Evolutionary conservation across 2,888 invertebrate genomes (phyloP).

Genomic region (Saturnia pavonia): DNA sequence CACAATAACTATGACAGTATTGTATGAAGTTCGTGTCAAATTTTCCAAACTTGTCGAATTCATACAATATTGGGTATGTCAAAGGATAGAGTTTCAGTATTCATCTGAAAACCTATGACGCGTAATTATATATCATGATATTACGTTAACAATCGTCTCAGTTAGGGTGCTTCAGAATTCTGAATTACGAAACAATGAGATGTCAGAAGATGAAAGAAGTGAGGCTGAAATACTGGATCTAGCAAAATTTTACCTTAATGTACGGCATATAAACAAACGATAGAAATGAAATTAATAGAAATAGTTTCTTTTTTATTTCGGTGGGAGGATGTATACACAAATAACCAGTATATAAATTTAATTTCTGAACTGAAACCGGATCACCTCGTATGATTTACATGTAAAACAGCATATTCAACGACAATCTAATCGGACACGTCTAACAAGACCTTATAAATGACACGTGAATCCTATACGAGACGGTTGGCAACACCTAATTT

Average conservation of each 20-base stretch:
- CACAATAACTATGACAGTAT: conserved; percentile 23
- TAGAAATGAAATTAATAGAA: background rate
- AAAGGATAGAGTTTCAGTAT: conserved; percentile 11
- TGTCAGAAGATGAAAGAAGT: background rate
- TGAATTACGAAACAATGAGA: background rate
- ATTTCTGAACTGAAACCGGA: too few relatives aligned
- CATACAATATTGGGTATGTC: conserved; percentile 20
- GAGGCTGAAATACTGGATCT: background rate
- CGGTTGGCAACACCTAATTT: background rate
- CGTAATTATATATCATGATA: background rate
- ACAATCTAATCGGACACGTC: too few relatives aligned
- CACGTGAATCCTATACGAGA: background rate
- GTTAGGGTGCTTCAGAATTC: background rate
- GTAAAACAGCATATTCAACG: too few relatives aligned
- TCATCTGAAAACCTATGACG: background rate
- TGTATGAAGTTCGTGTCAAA: conserved; percentile 28
- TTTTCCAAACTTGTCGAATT: conserved; percentile 23
- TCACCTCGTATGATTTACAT: too few relatives aligned
- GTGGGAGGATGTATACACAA: background rate
- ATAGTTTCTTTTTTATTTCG: background rate
- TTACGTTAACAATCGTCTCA: background rate
- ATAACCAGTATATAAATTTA: background rate
- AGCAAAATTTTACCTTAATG: background rate
- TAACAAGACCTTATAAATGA: background rate
- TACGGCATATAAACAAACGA: background rate